Conservation (phyloP, 1,140 invertebrate species). For the Epicauta chinensis region DNA sequence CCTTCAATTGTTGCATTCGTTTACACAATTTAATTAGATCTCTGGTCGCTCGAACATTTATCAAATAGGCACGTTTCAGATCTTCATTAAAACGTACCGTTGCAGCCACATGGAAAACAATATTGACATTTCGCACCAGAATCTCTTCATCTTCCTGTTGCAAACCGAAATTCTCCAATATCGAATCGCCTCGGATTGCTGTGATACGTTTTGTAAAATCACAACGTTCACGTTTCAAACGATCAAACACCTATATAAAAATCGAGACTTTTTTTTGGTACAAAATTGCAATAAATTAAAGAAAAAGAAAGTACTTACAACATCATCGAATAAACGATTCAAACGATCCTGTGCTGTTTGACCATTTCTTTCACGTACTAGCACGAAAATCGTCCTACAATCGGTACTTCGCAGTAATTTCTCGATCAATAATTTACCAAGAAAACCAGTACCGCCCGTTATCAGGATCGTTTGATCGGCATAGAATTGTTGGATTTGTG, state of each 20-base stretch:
- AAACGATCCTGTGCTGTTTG: conserved; percentile 58
- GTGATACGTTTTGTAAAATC: conserved; percentile 51
- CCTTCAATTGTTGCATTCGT: conserved; percentile 65
- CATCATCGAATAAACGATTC: conserved; percentile 54
- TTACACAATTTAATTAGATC: conserved; percentile 64
- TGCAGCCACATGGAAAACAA: conserved; percentile 89
- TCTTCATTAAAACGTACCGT: conserved; percentile 77
- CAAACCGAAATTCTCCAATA: conserved; percentile 65
- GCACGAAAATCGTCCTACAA: conserved; percentile 65
- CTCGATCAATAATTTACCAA: conserved; percentile 83
- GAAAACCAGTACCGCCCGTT: conserved; percentile 70
- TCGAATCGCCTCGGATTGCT: conserved; percentile 73
- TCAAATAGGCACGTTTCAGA: conserved; percentile 62
- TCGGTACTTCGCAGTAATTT: conserved; percentile 75
- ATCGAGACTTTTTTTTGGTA: no score
- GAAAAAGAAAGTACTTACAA: conserved; percentile 44
- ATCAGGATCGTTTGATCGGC: conserved; percentile 47
- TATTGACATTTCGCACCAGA: conserved; percentile 65
- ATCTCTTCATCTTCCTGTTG: conserved; percentile 58
- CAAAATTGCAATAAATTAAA: neutral
- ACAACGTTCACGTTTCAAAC: conserved; percentile 11
- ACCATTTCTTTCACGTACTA: conserved; percentile 72
- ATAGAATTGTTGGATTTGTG: no score
- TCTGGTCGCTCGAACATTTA: conserved; percentile 72
- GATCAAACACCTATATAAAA: conserved; percentile 20